Percentiles rank a stretch among this genome's conserved stretches.
Conservation (phyloP, 2,797 vertebrate genomes). For the Emydoidea blandingii region DNA sequence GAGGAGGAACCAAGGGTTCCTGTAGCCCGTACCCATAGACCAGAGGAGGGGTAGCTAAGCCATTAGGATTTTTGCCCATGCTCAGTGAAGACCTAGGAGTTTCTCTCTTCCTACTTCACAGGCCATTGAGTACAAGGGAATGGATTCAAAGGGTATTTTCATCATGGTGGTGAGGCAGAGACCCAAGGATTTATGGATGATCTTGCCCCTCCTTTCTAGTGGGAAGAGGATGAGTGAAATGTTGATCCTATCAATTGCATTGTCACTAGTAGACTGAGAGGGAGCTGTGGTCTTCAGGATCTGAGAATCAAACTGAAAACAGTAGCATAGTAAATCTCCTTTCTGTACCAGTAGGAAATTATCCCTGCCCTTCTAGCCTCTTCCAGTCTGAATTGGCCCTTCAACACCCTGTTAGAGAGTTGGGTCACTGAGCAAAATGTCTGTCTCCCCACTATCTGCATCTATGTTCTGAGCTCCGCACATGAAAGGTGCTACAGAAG, state of each 20-base stretch:
- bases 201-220: neutral
- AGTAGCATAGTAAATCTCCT: neutral
- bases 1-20: neutral
- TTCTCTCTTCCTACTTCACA: neutral
- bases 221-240: neutral
- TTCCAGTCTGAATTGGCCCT: neutral
- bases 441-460: fast-evolving
- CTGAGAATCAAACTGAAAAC: neutral
- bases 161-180: neutral
- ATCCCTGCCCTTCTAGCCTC: neutral
- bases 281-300: neutral
- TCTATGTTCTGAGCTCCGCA: fast-evolving
- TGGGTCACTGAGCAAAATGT: neutral
- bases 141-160: neutral
- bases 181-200: neutral
- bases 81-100: neutral
- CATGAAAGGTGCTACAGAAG: neutral
- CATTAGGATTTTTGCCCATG: neutral
- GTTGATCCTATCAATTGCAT: neutral
- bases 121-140: neutral
- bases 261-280: neutral
- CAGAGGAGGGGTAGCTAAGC: neutral
- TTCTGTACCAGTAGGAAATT: neutral
- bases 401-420: fast-evolving
- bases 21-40: neutral